phyloP scores from a whole-genome alignment of 2,113 vertebrate species.

The Phaethornis superciliosus region DNA sequence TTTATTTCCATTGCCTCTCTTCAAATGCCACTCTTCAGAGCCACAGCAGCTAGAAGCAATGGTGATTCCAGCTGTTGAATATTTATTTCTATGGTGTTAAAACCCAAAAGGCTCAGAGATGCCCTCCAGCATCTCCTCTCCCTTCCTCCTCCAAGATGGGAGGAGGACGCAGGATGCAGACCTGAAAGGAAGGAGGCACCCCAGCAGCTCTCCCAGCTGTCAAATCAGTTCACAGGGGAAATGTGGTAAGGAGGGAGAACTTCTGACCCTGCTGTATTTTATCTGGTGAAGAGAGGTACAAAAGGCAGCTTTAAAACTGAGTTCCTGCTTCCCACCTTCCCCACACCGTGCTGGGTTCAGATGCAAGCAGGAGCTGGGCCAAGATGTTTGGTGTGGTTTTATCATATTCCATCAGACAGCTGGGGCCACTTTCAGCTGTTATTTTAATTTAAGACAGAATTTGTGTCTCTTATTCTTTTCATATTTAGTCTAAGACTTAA shows the following conservation, averaged over 20 bases:
- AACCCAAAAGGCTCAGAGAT: background rate
- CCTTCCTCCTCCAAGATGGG: background rate
- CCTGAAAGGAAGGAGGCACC: background rate
- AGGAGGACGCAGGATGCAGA: background rate
- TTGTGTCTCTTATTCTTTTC: slow-evolving; percentile 33
- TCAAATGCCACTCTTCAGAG: background rate
- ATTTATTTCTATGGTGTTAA: background rate
- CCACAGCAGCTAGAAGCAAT: background rate
- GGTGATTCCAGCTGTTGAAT: background rate
- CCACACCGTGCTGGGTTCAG: background rate
- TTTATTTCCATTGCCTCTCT: background rate
- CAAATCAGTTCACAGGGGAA: background rate
- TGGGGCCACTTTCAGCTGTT: slow-evolving; percentile 56
- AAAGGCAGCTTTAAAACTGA: background rate
- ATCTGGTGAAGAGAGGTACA: background rate
- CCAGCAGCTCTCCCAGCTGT: background rate
- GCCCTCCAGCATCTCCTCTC: background rate
- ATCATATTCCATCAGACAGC: slow-evolving; percentile 10
- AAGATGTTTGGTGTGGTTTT: slow-evolving; percentile 40
- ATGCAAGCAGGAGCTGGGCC: background rate
- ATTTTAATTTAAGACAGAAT: slow-evolving; percentile 65
- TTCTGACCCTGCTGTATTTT: background rate
- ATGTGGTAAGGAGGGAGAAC: background rate
- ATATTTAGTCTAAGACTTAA: slow-evolving; percentile 45
- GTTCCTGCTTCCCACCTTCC: background rate